These are phyloP conservation scores for Andinoacara biseriatus DNA, from an alignment of 2,113 vertebrate species.

Conservation along the genomic window DNA sequence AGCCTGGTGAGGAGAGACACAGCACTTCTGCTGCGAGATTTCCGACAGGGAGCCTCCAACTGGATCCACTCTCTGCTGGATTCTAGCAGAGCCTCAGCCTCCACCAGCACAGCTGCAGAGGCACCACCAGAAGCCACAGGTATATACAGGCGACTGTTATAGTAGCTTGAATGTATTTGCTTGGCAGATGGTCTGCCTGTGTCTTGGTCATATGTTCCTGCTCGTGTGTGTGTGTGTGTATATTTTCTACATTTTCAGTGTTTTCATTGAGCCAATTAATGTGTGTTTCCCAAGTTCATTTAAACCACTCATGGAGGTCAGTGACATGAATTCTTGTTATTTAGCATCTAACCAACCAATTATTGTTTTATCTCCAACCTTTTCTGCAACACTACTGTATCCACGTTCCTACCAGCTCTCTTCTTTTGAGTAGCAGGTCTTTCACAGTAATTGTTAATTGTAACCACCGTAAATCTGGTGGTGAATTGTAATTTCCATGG, in stretches of 20 bases:
- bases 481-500: conserved; percentile 57
- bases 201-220: background rate
- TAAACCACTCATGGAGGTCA: conserved; percentile 30
- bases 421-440: conserved; percentile 44
- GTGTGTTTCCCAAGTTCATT: conserved; percentile 25
- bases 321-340: conserved; percentile 33
- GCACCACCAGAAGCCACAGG: conserved; percentile 46
- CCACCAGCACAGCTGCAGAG: conserved; percentile 47
- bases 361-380: conserved; percentile 31
- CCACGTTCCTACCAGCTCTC: conserved; percentile 52
- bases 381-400: conserved; percentile 25
- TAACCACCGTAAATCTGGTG: conserved; percentile 56
- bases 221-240: background rate
- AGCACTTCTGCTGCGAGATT: conserved; percentile 82
- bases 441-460: conserved; percentile 73
- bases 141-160: conserved; percentile 44
- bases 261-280: conserved; percentile 28
- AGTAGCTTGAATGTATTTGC: conserved; percentile 19
- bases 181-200: conserved; percentile 1
- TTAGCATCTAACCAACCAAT: conserved; percentile 39
- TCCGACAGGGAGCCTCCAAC: conserved; percentile 86
- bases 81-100: conserved; percentile 62
- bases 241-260: background rate
- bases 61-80: conserved; percentile 88
- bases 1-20: conserved; percentile 85